Conservation (phyloP, 2,888 invertebrate species). For the Conus canariensis region DNA sequence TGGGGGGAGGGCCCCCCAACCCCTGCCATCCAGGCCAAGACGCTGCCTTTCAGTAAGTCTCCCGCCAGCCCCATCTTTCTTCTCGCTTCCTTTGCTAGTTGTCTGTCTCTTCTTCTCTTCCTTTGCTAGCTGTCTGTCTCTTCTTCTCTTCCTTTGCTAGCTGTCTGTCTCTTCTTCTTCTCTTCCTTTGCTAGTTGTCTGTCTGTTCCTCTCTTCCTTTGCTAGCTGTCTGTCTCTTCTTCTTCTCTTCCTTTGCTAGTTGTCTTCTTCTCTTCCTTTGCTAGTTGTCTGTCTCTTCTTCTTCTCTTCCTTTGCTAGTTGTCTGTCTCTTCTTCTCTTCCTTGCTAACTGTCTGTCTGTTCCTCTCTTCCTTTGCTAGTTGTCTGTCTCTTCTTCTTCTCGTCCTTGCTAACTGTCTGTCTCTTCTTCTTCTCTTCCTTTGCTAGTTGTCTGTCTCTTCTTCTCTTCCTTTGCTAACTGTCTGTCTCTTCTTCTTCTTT, state of each 20-base stretch:
- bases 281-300: neutral
- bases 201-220: neutral
- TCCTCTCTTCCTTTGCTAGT: too few species aligned
- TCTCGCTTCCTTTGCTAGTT: too few species aligned
- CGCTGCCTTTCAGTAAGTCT: constrained; percentile 97
- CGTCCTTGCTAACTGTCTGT: too few species aligned
- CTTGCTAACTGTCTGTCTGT: too few species aligned
- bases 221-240: neutral
- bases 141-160: neutral
- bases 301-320: neutral
- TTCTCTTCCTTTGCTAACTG: too few species aligned
- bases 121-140: neutral
- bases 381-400: too few species aligned
- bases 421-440: too few species aligned
- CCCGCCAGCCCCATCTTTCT: neutral
- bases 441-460: too few species aligned
- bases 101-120: neutral
- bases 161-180: neutral
- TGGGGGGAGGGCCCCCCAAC: constrained; percentile 97
- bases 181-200: neutral
- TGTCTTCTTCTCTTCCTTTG: neutral
- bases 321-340: too few species aligned
- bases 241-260: neutral
- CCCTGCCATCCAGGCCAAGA: constrained; percentile 94
- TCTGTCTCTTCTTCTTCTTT: too few species aligned